Evolutionary conservation across 2,113 vertebrate genomes (phyloP).

Genomic region (Isichthys henryi): DNA sequence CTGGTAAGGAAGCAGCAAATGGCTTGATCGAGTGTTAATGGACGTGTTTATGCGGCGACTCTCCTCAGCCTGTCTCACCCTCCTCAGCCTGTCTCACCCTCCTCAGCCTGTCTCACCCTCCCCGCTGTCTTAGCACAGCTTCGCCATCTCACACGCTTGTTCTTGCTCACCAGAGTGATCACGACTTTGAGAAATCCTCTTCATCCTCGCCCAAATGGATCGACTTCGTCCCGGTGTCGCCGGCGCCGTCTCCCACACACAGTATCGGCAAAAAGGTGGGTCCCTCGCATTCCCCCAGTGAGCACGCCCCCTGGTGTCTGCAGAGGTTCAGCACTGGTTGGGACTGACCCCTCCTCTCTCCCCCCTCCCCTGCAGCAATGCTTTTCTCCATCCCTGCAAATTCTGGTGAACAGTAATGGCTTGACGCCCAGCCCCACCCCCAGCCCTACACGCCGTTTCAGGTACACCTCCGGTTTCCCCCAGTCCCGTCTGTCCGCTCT

Average conservation of each 20-base stretch:
- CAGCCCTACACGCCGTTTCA: slow-evolving; percentile 85
- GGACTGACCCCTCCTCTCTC: background rate
- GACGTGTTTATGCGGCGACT: background rate
- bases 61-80: background rate
- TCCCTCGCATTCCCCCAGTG: background rate
- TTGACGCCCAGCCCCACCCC: slow-evolving; percentile 86
- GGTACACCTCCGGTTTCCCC: slow-evolving; percentile 36
- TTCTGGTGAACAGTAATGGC: slow-evolving; percentile 87
- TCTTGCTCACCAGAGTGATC: slow-evolving; percentile 69
- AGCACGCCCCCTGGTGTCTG: background rate
- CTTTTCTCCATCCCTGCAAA: slow-evolving; percentile 93
- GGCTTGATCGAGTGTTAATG: no score
- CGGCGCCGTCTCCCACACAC: slow-evolving; percentile 88
- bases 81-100: background rate
- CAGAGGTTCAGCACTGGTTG: background rate
- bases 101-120: no score
- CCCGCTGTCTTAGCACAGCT: background rate
- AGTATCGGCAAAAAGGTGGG: slow-evolving; percentile 90
- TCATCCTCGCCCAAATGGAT: slow-evolving; percentile 86
- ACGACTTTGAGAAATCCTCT: slow-evolving; percentile 82
- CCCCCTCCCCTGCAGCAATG: slow-evolving; percentile 69
- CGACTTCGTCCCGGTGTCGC: slow-evolving; percentile 91
- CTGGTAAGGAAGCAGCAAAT: slow-evolving; percentile 64
- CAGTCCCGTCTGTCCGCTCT: background rate
- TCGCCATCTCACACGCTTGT: background rate